Conservation (phyloP, 2,797 vertebrate species). For the Crocodylus rhombifer region DNA sequence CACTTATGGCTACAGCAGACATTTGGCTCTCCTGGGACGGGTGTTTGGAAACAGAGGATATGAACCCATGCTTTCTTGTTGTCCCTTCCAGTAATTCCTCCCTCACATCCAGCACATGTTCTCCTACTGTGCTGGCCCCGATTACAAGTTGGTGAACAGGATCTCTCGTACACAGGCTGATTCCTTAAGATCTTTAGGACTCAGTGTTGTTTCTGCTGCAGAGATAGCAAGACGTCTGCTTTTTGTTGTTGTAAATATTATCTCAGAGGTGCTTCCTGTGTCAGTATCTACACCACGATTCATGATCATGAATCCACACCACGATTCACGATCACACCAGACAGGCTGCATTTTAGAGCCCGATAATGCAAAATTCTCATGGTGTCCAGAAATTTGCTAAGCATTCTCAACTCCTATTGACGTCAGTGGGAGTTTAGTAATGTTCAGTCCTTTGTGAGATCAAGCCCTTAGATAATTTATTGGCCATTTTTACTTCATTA, state of each 20-base stretch:
- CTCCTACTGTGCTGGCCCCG: not conserved
- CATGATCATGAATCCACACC: not conserved
- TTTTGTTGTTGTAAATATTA: not conserved
- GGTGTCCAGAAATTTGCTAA: fast-evolving
- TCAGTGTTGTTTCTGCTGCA: not conserved
- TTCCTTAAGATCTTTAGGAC: not conserved
- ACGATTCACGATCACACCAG: not conserved
- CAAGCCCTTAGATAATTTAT: not conserved
- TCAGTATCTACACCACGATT: not conserved
- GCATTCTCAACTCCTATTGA: not conserved
- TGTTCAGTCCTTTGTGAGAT: not conserved
- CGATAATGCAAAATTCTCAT: not conserved
- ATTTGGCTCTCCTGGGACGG: not conserved
- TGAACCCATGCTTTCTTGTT: too few species aligned
- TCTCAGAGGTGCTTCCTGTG: not conserved
- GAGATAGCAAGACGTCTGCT: not conserved
- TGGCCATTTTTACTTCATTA: not conserved
- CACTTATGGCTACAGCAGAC: not conserved
- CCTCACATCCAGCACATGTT: too few species aligned
- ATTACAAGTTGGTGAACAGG: not conserved
- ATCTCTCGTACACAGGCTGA: not conserved
- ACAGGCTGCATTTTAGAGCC: fast-evolving
- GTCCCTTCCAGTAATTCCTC: not conserved
- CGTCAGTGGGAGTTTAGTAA: not conserved
- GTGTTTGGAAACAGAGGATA: not conserved